Base-by-base conservation (phyloP, 1,140 invertebrate species). In the Drosophila punjabiensis region DNA sequence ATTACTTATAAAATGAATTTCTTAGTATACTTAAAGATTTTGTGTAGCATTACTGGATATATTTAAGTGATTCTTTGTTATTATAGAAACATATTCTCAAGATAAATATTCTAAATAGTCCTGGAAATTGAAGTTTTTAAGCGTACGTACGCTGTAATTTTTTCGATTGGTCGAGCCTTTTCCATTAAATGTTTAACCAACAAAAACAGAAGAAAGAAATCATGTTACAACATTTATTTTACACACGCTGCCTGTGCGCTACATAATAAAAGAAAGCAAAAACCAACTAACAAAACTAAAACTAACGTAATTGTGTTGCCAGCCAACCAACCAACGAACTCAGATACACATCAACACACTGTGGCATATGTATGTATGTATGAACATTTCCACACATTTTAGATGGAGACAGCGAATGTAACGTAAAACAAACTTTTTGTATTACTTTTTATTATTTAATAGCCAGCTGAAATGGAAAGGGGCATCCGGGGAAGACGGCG, bases 391-490 rank as follows among this genome's bases (percentile, higher is more conserved):
- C 66, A 65, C 66, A 69, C 61, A 65, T 65, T 66, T 69, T 39
- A 32, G 30, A 32, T 37, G 48, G 50, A 71, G 50, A 71, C 65
- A 71, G 65, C 65, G 50, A 70, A 66, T 39, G 35, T 58, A 81
- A 62, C 61, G 75, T 48, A 76, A 81, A 70, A 81, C 43, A 71
- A 82, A 82, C 61, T 82, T 76, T 81, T 64, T 67, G 50, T 79
- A 67, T 62, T 76, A 66, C 50, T 82, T 67, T 66, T 78, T 74
- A 74, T 83, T 84, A 83, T 84, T 71, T 70, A 82, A 76, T 81
- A 67, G 66, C 45, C 35, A 59, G 56, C 45, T 74, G 45, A 32
- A 35, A 50, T 73, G 53, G 20, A 24, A 41, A 59, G 28, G 13
- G 35, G 24, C 8, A 24, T 9, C 47, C 47, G 37, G 24, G 16